Conservation (phyloP, 1,140 invertebrate species). For the Samia ricini region DNA sequence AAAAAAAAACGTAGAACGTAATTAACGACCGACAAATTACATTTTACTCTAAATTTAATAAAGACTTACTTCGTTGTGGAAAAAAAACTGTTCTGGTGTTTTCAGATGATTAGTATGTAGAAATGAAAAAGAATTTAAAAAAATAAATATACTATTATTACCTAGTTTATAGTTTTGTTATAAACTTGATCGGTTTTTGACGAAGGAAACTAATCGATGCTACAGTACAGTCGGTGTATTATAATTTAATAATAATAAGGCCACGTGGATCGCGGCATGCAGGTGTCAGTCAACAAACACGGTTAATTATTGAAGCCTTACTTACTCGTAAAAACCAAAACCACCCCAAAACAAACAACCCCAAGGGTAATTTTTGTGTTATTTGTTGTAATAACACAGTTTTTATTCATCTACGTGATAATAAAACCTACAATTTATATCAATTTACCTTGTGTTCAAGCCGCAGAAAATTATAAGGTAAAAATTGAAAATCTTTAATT, state of each 20-base stretch:
- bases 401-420: constrained; percentile 21
- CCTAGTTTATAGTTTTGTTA: constrained; percentile 3
- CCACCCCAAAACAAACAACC: no score
- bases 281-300: constrained; percentile 8
- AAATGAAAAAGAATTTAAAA: neutral
- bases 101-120: constrained; percentile 29
- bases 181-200: no score
- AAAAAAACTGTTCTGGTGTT: constrained; percentile 29
- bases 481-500: constrained; percentile 25
- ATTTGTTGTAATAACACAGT: constrained; percentile 25
- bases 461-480: constrained; percentile 26
- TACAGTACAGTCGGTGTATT: no score
- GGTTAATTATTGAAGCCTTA: constrained; percentile 19
- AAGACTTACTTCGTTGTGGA: constrained; percentile 33
- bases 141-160: neutral
- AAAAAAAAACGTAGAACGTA: constrained; percentile 55
- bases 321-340: no score
- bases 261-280: neutral
- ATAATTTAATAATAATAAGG: constrained; percentile 16
- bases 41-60: constrained; percentile 39
- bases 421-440: constrained; percentile 28
- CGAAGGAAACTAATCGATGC: no score
- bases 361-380: constrained; percentile 15
- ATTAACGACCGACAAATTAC: constrained; percentile 49
- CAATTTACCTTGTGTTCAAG: constrained; percentile 24